Base-by-base conservation (phyloP, 2,888 invertebrate genomes). In the Tetanocera ferruginea region DNA sequence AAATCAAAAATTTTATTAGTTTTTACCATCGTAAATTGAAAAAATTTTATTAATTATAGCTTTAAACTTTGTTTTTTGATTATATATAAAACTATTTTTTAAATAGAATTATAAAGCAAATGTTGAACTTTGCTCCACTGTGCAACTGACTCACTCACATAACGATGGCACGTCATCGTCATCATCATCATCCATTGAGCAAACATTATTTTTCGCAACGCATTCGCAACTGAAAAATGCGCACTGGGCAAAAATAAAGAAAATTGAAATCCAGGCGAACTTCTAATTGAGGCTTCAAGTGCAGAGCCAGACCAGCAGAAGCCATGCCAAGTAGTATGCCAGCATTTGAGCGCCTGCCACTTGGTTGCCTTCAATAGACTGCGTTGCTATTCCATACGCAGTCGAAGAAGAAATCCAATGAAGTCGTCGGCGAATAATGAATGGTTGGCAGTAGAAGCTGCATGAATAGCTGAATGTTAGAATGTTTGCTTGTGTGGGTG, bases 261-360 rank as follows among this genome's bases (percentile, higher is more conserved):
- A 80, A 81, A 80, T 80, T 73, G 76, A 77, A 80, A 80, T 76
- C 51, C 17, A 51, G 28, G 43, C 51, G 76, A 71, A 69, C 64
- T 70, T 82, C 80, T 81, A 82, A 82, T 82, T 82, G 82, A 78
- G 79, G 78, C 80, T 81, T 78, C 73, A 79, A 79, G 80, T 74
- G 64, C 77, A 64, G 76, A 62, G 67, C 28, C 23, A 28, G 62
- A 34, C 37, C 57, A 62, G 3, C 14, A 14, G 11, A 62, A 23
- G 37, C 43, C 23, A 23, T 17, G 23, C 31, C 34, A 28, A 74
- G 62, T 17, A 37, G 25, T 74, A 62, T 23, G 49, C 49, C 37
- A 55, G 52, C 23, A 49, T 51, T 28, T 23, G 14, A 52, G 66
- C 76, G 52, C 31, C 60, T 25, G 43, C 43, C 69, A 67, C 69